Conservation (phyloP, 2,888 invertebrate genomes). For the Chymomyza procnemis region DNA sequence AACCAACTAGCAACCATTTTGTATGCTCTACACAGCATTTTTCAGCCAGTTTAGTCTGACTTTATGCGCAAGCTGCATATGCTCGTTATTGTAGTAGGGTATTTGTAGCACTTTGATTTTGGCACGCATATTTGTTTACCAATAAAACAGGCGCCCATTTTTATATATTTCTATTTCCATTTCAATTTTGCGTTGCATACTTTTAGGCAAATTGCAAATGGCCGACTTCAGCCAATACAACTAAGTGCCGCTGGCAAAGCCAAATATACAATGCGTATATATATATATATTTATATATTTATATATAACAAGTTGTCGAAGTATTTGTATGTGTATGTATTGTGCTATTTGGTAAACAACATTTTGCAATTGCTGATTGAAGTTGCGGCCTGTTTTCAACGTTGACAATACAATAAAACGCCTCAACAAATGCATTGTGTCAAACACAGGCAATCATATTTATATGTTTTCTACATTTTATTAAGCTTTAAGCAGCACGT, state of each 20-base stretch:
- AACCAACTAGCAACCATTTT: neutral
- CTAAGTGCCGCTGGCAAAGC: conserved; percentile 2
- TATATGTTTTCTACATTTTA: neutral
- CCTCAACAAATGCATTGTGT: neutral
- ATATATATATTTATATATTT: too few species aligned
- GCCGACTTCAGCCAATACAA: conserved; percentile 5
- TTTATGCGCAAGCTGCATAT: conserved; percentile 1
- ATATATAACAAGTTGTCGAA: too few species aligned
- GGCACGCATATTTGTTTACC: conserved; percentile 62
- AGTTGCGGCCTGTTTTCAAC: neutral
- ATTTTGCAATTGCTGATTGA: conserved; percentile 38
- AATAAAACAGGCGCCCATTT: conserved; percentile 20
- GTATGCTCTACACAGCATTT: neutral
- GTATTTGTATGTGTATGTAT: neutral
- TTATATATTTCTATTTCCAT: conserved; percentile 21
- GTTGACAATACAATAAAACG: neutral
- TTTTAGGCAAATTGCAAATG: conserved; percentile 59
- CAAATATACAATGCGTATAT: too few species aligned
- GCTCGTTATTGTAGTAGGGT: conserved; percentile 2
- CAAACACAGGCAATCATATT: neutral
- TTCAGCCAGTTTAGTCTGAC: neutral
- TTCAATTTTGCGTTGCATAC: conserved; percentile 45
- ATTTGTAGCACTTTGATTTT: conserved; percentile 20
- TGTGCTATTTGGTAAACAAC: conserved; percentile 56
- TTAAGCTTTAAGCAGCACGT: neutral